Conservation (phyloP, 2,888 invertebrate genomes). For the Erannis defoliaria region DNA sequence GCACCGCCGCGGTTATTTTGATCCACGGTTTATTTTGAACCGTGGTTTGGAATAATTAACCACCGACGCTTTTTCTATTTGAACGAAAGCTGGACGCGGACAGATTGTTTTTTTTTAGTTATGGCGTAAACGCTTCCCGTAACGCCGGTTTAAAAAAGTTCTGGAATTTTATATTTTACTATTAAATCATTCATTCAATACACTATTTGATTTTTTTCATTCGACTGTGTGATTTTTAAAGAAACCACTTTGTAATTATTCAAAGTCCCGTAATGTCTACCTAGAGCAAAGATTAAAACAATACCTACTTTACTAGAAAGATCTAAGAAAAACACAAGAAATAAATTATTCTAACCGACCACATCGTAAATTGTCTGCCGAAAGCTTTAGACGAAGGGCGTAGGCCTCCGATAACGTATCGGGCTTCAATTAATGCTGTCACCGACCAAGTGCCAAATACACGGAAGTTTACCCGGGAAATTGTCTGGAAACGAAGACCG, state of each 20-base stretch:
- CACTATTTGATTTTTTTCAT: too few species aligned
- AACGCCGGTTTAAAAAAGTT: too few species aligned
- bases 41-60: conserved; percentile 55
- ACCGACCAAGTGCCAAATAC: conserved; percentile 38
- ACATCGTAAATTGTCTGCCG: conserved; percentile 28
- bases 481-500: conserved; percentile 9
- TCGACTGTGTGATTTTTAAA: too few species aligned
- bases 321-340: background rate
- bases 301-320: background rate
- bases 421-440: conserved; percentile 60
- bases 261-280: too few species aligned
- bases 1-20: conserved; percentile 44
- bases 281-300: too few species aligned
- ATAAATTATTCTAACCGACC: conserved; percentile 10
- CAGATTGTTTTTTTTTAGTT: too few species aligned
- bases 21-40: conserved; percentile 39
- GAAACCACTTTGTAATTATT: too few species aligned
- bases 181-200: too few species aligned
- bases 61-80: conserved; percentile 23
- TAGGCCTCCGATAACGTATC: conserved; percentile 55
- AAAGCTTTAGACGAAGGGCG: conserved; percentile 21
- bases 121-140: too few species aligned
- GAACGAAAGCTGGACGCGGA: background rate
- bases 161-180: too few species aligned
- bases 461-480: conserved; percentile 30